A percentile compares a stretch with the other conserved stretches of the same genome.
phyloP scores from a whole-genome alignment of 35 echinoderm and acorn worm genomes.

The Patiria miniata region DNA sequence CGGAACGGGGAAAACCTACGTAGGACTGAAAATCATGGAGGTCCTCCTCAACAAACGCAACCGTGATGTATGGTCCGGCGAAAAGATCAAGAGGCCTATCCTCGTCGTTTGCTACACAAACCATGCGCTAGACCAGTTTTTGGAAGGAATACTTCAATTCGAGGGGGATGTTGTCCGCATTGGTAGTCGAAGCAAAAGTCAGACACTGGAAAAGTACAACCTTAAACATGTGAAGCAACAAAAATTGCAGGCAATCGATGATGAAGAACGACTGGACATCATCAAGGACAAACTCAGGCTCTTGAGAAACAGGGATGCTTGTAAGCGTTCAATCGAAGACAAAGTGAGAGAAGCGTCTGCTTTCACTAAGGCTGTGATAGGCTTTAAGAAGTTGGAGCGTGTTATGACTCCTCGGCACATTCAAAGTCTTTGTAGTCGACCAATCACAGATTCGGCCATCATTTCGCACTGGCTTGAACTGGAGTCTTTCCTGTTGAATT shows the following conservation, averaged over 20 bases:
- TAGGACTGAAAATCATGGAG: conserved; percentile 75
- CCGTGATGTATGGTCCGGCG: not conserved
- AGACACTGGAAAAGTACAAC: conserved; percentile 27
- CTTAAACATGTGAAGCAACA: not conserved
- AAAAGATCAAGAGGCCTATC: conserved; percentile 46
- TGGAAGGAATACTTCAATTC: conserved; percentile 73
- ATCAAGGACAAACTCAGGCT: not conserved
- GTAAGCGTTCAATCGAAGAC: not conserved
- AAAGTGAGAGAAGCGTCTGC: not conserved
- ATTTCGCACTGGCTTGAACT: no score
- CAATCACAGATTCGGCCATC: not conserved
- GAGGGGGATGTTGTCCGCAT: conserved; percentile 58
- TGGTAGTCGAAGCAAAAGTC: conserved; percentile 52
- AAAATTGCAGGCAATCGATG: not conserved
- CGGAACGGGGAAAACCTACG: conserved; percentile 83
- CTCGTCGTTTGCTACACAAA: conserved; percentile 79
- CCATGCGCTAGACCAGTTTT: conserved; percentile 84
- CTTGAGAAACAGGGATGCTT: not conserved
- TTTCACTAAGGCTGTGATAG: no score
- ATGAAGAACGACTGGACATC: not conserved
- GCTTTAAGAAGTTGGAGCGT: no score
- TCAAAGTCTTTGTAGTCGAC: no score
- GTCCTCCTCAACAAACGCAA: conserved; percentile 54
- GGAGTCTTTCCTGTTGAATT: no score
- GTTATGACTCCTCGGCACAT: no score